Base-by-base conservation (phyloP, 2,797 vertebrate species). In the Garrulus glandarius region DNA sequence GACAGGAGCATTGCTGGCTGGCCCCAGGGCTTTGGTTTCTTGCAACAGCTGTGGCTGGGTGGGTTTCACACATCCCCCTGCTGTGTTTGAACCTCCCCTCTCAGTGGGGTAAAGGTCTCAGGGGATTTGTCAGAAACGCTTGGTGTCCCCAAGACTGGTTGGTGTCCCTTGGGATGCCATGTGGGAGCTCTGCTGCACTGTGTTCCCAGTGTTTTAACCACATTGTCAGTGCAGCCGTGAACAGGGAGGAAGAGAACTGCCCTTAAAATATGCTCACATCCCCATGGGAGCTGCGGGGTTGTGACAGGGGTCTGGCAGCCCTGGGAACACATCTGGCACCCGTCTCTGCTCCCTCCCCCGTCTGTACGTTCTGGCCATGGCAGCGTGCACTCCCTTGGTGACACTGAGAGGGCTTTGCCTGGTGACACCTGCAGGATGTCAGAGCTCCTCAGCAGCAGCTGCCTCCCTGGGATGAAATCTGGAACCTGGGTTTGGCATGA, bases 291-390 rank as follows among this genome's bases (percentile, higher is more conserved):
- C 56, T 0, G 1, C 1, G 3, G 64, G 46, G 59, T 13, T 7
- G 15, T 0, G 4, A 21, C 26, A 32, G 39, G 26, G 15, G 29
- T 39, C 64, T 56, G 72, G 55, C 41, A 61, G 60, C 47, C 14
- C 59, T 2, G 7, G 69, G 36, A 26, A 26, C 5, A 15, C 1
- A 1, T 36, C 44, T 56, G 47, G 34, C 56, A 27, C 59, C 29
- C 0, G 10, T 26, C 13, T 13, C 29, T 53, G 39, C 29, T 67
- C 57, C 57, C 10, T 44, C 11, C 19, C 46, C 27, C 22, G 26
- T 23, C 1, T 0, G 6, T 20, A 3, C 0, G 4, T 47, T 32
- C 34, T 0, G 0, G 50, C 41, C 4, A 0, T 5, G n/a, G 37
- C 60, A 56, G 46, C 1, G 0, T 0, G 5, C 20, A 21, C 34